phyloP scores from a whole-genome alignment of 2,113 vertebrate genomes.

The Tinamus guttatus region DNA sequence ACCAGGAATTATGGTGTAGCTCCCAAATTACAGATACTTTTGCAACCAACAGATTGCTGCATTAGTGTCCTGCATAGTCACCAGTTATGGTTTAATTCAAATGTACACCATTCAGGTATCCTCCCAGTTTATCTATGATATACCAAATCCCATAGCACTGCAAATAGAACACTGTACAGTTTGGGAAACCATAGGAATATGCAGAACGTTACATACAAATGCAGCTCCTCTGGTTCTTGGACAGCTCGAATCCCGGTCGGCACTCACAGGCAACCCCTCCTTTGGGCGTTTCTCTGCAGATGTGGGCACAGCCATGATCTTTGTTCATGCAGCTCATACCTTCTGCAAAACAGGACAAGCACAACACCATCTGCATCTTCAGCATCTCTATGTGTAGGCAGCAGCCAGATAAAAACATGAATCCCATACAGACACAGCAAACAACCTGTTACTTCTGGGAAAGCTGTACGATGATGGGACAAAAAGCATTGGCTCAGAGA shows the following conservation, averaged over 20 bases:
- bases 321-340: conserved; percentile 99
- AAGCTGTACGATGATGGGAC: background rate
- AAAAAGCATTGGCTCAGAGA: background rate
- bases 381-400: background rate
- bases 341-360: conserved; percentile 83
- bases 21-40: background rate
- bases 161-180: conserved; percentile 23
- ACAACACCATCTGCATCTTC: conserved; percentile 9
- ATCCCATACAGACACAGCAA: background rate
- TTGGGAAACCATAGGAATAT: background rate
- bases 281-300: conserved; percentile 94
- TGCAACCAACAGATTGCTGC: background rate
- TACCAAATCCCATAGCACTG: background rate
- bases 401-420: background rate
- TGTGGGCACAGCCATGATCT: conserved; percentile 95
- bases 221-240: conserved; percentile 93
- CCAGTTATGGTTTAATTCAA: background rate
- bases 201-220: conserved; percentile 84
- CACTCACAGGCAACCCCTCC: conserved; percentile 94
- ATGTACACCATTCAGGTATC: rapidly evolving
- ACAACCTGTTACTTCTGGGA: background rate
- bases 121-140: background rate
- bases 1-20: background rate
- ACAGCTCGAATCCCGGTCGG: conserved; percentile 94
- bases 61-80: background rate